Base-by-base conservation (phyloP, 2,888 invertebrate species). In the Acronicta psi region DNA sequence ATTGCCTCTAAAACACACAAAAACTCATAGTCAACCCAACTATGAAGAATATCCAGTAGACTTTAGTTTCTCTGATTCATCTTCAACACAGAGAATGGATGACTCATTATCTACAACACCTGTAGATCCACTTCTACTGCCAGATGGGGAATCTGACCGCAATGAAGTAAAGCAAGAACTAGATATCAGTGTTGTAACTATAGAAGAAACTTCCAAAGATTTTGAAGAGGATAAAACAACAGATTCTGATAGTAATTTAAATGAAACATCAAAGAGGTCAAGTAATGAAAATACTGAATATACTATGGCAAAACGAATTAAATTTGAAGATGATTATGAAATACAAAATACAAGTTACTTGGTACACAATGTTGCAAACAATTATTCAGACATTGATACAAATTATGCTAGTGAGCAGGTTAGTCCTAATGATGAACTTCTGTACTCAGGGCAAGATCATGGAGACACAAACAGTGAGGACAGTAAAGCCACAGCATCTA, bases 31-130 rank as follows among this genome's bases (percentile, higher is more conserved):
- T 53, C 72, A 68, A 62, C 85, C 91, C 58, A 90, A 88, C 25
- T 94, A 93, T 87, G 90, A 93, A 55, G 93, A 92, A 60, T 91
- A 86, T 62, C 92, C 89, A 72, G 87, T 88, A 44, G 92, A 94
- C 70, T 92, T 91, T 60, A 93, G 85, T 80, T 94, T 93, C 68
- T 88, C 93, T 56, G 94, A 93, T 71, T 89, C 92, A 41, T 88
- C 91, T 45, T 88, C 91, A 42, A 79, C 81, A 37, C 88, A 84
- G 56, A 90, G 92, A 73, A 75, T 89, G 76, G 94, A 94, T 78
- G 94, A 93, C 47, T 86, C 86, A 50, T 79, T 90, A n/a, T 84
- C 91, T 29, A 86, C 89, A 49, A 92, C 92, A 61, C 93, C 93
- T 62, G 85, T 93, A 52, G 94, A 94, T 81, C 94, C 94, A 11